These are phyloP conservation scores for Odontesthes bonariensis DNA, from an alignment of 2,113 vertebrate genomes.

Conservation along the genomic window DNA sequence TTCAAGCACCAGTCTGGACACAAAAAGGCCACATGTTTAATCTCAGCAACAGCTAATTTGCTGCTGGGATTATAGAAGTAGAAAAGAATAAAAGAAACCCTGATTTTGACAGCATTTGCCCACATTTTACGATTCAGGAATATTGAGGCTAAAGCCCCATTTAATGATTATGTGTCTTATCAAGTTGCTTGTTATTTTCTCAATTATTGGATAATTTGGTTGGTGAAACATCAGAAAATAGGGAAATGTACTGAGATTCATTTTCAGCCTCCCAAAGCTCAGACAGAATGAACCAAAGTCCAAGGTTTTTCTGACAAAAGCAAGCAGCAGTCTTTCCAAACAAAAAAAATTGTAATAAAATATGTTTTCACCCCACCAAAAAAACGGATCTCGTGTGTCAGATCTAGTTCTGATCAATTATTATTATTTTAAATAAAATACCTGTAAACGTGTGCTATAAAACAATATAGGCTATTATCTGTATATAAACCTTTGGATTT, in stretches of 20 bases:
- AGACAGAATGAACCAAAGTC: too few species aligned
- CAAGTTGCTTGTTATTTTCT: neutral
- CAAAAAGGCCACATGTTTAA: conserved; percentile 66
- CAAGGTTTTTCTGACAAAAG: too few species aligned
- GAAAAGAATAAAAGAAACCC: conserved; percentile 7
- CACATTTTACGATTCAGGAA: neutral
- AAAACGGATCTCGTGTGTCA: neutral
- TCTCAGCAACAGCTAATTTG: conserved; percentile 45
- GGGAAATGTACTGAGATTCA: too few species aligned
- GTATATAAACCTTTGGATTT: conserved; percentile 19
- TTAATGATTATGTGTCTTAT: neutral
- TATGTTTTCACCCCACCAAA: too few species aligned
- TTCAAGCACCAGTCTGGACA: conserved; percentile 33
- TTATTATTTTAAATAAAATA: neutral
- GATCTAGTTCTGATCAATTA: neutral
- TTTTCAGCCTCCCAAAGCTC: too few species aligned
- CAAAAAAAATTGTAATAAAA: too few species aligned
- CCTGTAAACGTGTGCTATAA: neutral
- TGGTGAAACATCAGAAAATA: too few species aligned
- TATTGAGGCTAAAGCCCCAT: neutral
- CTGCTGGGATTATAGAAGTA: conserved; percentile 46
- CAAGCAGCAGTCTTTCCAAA: too few species aligned
- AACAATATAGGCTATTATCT: neutral
- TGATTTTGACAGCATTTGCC: conserved; percentile 17
- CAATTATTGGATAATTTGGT: neutral